Evolutionary conservation across 2,797 vertebrate genomes (phyloP), one percentile per base, ranked within the genome.

Genomic region (Hyperoplus immaculatus): DNA sequence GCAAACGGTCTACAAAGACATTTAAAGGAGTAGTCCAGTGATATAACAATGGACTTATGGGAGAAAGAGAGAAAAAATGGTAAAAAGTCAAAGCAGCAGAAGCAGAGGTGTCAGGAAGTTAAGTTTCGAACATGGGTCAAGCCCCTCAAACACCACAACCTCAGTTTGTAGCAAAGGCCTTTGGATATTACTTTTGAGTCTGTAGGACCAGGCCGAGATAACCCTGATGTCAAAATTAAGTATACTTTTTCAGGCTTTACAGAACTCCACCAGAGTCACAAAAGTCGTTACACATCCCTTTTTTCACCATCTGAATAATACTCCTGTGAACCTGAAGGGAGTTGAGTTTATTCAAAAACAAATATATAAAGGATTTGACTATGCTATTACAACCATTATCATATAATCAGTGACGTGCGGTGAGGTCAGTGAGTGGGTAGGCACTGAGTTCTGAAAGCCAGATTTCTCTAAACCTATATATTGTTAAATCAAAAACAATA

Each of bases 1-100:
- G n/a, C 55, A 70, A 78, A 62, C 9, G 2, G 53, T 55, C 64
- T 61, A 61, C 68, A 74, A 80, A 69, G 63, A 36, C 38, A 51
- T 62, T 71, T 73, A 45, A 36, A 61, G 11, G 11, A 4, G 18
- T 10, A 61, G 38, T 55, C 14, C 21, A 77, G 38, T 18, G 36
- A 53, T 55, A 59, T 39, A 78, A 50, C n/a, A 21, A 3, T 42
- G 13, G 7, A 69, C 0, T 58, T 36, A 50, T 1, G 49, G 41
- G 39, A 75, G 4, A 8, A 13, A 53, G 14, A 46, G 16, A 41
- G 18, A 21, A 15, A 43, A 9, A 4, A 18, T 51, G 1, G 16
- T 41, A 11, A 68, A 15, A 0, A 53, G 41, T 43, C 1, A 0
- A 47, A 29, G 41, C 41, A 47, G 49, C 42, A 59, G 36, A 16